Evolutionary conservation across 2,888 invertebrate genomes (phyloP).

Genomic region (Cheilosia variabilis): DNA sequence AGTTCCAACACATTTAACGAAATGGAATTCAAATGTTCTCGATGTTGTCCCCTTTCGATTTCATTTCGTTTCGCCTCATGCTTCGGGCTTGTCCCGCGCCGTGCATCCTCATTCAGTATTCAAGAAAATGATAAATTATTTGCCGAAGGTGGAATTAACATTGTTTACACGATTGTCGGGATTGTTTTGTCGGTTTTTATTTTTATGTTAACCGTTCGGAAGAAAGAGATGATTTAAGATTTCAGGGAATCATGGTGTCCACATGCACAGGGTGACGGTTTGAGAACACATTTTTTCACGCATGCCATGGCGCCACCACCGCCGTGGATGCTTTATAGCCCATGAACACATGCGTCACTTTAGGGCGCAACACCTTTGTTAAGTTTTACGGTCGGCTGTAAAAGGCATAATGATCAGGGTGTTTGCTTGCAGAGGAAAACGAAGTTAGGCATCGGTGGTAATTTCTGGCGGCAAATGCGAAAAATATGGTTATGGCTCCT

Average conservation of each 20-base stretch:
- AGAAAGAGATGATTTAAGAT: slow-evolving; percentile 43
- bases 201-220: slow-evolving; percentile 34
- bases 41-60: slow-evolving; percentile 9
- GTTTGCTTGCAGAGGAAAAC: background rate
- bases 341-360: slow-evolving; percentile 42
- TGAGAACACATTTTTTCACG: slow-evolving; percentile 49
- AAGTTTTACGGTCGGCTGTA: slow-evolving; percentile 19
- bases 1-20: background rate
- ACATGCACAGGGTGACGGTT: background rate
- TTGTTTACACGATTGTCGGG: slow-evolving; percentile 61
- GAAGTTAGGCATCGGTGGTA: too few relatives aligned
- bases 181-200: slow-evolving; percentile 53
- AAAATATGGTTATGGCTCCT: too few relatives aligned
- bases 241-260: background rate
- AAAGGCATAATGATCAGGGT: slow-evolving; percentile 16
- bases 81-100: background rate
- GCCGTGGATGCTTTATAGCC: slow-evolving; percentile 28
- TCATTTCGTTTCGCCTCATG: background rate
- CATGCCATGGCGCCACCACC: slow-evolving; percentile 49
- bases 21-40: slow-evolving; percentile 10
- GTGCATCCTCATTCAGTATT: slow-evolving; percentile 33
- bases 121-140: slow-evolving; percentile 55
- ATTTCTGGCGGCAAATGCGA: too few relatives aligned
- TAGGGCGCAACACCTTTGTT: slow-evolving; percentile 23
- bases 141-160: slow-evolving; percentile 46